These are phyloP conservation scores for Metopia argyrocephala DNA, from an alignment of 2,888 invertebrate species.

Conservation along the genomic window DNA sequence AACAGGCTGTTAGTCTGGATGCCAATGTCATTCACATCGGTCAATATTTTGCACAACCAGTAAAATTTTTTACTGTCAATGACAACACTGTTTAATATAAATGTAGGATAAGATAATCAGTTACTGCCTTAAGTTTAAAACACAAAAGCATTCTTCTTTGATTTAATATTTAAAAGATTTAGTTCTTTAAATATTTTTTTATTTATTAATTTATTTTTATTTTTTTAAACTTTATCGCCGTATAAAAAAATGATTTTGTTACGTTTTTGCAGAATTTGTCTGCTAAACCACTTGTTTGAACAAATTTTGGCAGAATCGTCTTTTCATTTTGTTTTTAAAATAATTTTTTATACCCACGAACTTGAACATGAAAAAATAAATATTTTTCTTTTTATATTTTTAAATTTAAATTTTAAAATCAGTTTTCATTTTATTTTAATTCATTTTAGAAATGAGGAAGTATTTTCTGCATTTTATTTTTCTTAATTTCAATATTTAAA, in stretches of 20 bases:
- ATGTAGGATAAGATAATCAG: too few relatives aligned
- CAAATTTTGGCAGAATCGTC: not conserved
- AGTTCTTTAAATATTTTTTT: too few relatives aligned
- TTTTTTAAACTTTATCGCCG: too few relatives aligned
- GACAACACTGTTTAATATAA: too few relatives aligned
- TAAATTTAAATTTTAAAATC: not conserved
- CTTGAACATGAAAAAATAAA: slow-evolving; percentile 7
- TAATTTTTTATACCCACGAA: slow-evolving; percentile 2
- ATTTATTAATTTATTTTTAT: not conserved
- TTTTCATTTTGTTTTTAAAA: not conserved
- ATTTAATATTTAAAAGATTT: too few relatives aligned
- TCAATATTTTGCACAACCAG: too few relatives aligned
- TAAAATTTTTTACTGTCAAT: too few relatives aligned
- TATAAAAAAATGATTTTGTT: too few relatives aligned
- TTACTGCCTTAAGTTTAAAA: too few relatives aligned
- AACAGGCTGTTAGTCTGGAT: too few relatives aligned
- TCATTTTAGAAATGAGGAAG: not conserved
- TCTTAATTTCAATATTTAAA: not conserved
- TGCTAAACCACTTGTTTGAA: not conserved
- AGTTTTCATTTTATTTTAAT: not conserved
- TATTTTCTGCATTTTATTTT: not conserved
- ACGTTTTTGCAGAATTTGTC: not conserved
- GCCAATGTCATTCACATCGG: too few relatives aligned
- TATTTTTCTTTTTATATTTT: not conserved
- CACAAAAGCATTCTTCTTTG: too few relatives aligned